Conservation (phyloP, 1,140 invertebrate species). For the Achroia grisella region DNA sequence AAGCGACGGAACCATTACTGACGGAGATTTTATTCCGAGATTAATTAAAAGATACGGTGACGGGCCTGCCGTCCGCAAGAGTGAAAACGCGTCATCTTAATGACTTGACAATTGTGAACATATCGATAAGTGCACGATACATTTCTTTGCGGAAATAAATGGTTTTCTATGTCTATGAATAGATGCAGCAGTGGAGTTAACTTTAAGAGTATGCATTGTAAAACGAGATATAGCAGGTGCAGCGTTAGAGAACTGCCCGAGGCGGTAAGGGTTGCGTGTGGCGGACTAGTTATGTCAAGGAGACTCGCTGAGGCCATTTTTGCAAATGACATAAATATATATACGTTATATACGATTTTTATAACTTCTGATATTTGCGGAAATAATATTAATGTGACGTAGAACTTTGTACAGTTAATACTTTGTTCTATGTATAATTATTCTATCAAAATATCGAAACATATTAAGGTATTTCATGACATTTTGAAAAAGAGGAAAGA, state of each 20-base stretch:
- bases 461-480: no score
- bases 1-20: constrained; percentile 53
- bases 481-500: no score
- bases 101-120: constrained; percentile 27
- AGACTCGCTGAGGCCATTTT: constrained; percentile 46
- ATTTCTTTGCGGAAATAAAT: constrained; percentile 1
- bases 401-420: no score
- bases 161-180: neutral
- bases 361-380: neutral
- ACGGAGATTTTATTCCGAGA: constrained; percentile 67
- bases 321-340: constrained; percentile 36
- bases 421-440: no score
- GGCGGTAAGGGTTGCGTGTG: constrained; percentile 55
- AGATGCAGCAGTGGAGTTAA: constrained; percentile 23
- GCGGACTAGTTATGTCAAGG: constrained; percentile 54
- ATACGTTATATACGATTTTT: constrained; percentile 25
- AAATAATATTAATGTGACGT: neutral
- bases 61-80: constrained; percentile 38
- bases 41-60: constrained; percentile 70
- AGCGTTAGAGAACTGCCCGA: constrained; percentile 45
- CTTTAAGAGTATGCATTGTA: constrained; percentile 14
- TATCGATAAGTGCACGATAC: constrained; percentile 19
- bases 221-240: constrained; percentile 40
- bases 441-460: no score
- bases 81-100: constrained; percentile 58